Base-by-base conservation (phyloP, 2,888 invertebrate genomes). In the Amphimallon solstitiale region DNA sequence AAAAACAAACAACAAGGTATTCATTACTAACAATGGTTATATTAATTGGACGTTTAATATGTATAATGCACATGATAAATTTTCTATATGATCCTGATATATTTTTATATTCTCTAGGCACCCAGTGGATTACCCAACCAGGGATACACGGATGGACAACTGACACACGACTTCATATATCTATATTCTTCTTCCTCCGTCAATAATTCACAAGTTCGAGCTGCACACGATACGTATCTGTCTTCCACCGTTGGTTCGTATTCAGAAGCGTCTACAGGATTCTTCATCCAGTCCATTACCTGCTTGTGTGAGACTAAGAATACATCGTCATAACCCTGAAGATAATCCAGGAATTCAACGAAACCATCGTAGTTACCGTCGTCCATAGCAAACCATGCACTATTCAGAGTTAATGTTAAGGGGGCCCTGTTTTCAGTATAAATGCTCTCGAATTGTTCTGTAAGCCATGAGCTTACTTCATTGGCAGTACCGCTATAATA, bases 71-170 rank as follows among this genome's bases (percentile, higher is more conserved):
- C n/a, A n/a, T n/a, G n/a, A n/a, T n/a, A n/a, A n/a, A n/a, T n/a
- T n/a, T n/a, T n/a, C n/a, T n/a, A n/a, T n/a, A n/a, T n/a, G n/a
- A n/a, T 40, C 38, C 4, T 17, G 10, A 10, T 56, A 38, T 6
- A 37, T 38, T 60, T 10, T 21, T 45, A 15, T 21, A 5, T 10
- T 21, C 7, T 10, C 15, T 14, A 43, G 10, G 9, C 37, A 15
- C 84, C 84, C 10, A 77, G 66, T 19, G 83, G 84, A 77, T 85
- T 84, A 5, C 76, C 77, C 2, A 84, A 40, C 84, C 84, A 84
- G 34, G 85, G 85, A 71, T 83, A 85, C 0, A 70, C 71, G 1
- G 71, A 52, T 1, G 85, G 85, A 68, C 85, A 85, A 1, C 68
- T n/a, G 1, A 72, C 74, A 69, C 85, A 85, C 4, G 79, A 74